phyloP scores from a whole-genome alignment of 2,888 invertebrate species.

The Lasioglossum zephyrum region DNA sequence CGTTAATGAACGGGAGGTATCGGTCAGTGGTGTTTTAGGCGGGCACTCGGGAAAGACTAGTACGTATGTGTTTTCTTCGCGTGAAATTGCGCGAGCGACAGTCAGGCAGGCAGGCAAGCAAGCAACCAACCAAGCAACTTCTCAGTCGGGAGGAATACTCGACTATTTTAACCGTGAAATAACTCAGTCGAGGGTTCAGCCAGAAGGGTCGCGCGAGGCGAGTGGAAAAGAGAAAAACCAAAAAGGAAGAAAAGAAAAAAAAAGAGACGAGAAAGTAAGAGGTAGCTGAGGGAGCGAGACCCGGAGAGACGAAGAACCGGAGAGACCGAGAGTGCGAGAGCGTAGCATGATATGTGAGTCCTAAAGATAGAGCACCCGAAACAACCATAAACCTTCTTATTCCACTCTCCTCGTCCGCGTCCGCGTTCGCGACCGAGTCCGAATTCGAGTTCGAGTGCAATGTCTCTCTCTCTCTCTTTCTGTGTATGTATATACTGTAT shows the following conservation, averaged over 20 bases:
- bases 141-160: conserved; percentile 73
- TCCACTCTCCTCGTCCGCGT: conserved; percentile 53
- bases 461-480: conserved; percentile 46
- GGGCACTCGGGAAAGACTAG: conserved; percentile 36
- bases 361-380: conserved; percentile 81
- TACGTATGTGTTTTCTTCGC: conserved; percentile 47
- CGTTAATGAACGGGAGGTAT: background rate
- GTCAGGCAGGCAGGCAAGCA: background rate
- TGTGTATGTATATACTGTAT: conserved; percentile 4
- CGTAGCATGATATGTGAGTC: conserved; percentile 78
- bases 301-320: background rate
- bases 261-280: conserved; percentile 13
- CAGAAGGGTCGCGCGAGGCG: conserved; percentile 65
- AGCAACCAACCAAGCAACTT: conserved; percentile 36
- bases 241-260: conserved; percentile 19
- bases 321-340: conserved; percentile 52
- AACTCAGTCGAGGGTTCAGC: conserved; percentile 77
- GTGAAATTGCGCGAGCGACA: conserved; percentile 61
- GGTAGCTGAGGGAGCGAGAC: conserved; percentile 16
- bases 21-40: background rate
- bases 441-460: background rate
- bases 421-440: background rate
- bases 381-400: conserved; percentile 78
- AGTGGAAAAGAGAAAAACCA: conserved; percentile 53
- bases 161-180: conserved; percentile 83